Percentiles rank a stretch among this genome's conserved stretches.
phyloP scores from a whole-genome alignment of 2,113 vertebrate species.

The Bagarius yarrelli region DNA sequence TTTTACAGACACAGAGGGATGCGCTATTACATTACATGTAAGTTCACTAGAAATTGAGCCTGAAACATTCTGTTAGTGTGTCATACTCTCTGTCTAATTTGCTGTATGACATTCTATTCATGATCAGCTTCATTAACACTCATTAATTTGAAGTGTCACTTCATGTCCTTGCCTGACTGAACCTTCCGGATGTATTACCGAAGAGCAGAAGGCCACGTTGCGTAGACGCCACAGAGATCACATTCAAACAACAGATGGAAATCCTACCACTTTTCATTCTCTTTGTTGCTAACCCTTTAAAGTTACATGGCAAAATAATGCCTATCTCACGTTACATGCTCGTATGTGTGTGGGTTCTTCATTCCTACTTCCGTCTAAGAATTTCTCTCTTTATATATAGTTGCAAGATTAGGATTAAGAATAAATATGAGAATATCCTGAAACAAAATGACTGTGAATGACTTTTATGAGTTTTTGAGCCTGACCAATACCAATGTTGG shows the following conservation, averaged over 20 bases:
- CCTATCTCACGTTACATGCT: not conserved
- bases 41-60: no score
- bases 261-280: slow-evolving; percentile 25
- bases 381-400: slow-evolving; percentile 56
- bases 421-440: slow-evolving; percentile 2
- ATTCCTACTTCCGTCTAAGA: slow-evolving; percentile 49
- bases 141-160: not conserved
- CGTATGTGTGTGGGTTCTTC: not conserved
- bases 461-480: no score
- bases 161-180: slow-evolving; percentile 2
- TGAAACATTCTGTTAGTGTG: not conserved
- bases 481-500: no score
- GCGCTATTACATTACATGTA: no score
- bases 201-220: slow-evolving; percentile 26
- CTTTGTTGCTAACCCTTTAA: slow-evolving; percentile 8
- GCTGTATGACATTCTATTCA: not conserved
- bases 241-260: slow-evolving; percentile 27
- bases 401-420: slow-evolving; percentile 43
- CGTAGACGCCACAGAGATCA: slow-evolving; percentile 4
- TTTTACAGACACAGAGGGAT: no score
- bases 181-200: not conserved
- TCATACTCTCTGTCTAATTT: not conserved
- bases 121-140: not conserved
- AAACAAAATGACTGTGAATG: no score
- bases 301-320: slow-evolving; percentile 22